These are phyloP conservation scores for Netelia virgata DNA, from an alignment of 2,888 invertebrate species.

Conservation along the genomic window DNA sequence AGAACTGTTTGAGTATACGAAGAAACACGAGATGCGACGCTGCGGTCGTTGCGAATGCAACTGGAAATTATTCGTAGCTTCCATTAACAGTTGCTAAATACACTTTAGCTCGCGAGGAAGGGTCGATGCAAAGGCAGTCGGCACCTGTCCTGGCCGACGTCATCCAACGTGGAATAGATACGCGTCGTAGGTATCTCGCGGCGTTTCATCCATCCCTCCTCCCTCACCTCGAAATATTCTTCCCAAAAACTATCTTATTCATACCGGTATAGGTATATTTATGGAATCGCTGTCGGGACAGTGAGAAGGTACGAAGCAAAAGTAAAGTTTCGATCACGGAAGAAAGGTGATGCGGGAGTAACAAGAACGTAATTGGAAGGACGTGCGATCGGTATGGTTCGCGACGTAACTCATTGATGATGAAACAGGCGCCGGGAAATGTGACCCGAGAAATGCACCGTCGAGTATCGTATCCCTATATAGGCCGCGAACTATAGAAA, in stretches of 20 bases:
- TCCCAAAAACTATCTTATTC: too few relatives aligned
- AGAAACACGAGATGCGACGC: constrained; percentile 52
- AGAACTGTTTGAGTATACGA: constrained; percentile 56
- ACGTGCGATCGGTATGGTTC: not conserved
- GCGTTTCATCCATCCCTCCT: too few relatives aligned
- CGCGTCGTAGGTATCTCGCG: too few relatives aligned
- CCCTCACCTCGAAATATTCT: too few relatives aligned
- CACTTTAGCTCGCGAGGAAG: not conserved
- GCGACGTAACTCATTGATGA: constrained; percentile 33
- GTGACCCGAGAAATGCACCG: constrained; percentile 8
- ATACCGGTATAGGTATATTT: too few relatives aligned
- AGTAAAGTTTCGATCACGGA: too few relatives aligned
- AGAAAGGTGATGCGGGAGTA: constrained; percentile 13
- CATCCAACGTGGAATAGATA: too few relatives aligned
- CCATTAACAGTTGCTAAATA: constrained; percentile 68
- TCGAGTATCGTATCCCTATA: not conserved
- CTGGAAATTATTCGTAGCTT: constrained; percentile 72
- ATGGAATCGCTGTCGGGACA: too few relatives aligned
- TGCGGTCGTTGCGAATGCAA: constrained; percentile 61
- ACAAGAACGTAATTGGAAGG: constrained; percentile 9
- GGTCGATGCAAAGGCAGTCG: not conserved
- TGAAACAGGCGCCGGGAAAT: constrained; percentile 9
- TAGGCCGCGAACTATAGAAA: constrained; percentile 13
- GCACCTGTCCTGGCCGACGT: not conserved
- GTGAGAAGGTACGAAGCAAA: too few relatives aligned